These are phyloP conservation scores for Sebastes oblongus DNA, from an alignment of 2,797 vertebrate species.

Conservation along the genomic window DNA sequence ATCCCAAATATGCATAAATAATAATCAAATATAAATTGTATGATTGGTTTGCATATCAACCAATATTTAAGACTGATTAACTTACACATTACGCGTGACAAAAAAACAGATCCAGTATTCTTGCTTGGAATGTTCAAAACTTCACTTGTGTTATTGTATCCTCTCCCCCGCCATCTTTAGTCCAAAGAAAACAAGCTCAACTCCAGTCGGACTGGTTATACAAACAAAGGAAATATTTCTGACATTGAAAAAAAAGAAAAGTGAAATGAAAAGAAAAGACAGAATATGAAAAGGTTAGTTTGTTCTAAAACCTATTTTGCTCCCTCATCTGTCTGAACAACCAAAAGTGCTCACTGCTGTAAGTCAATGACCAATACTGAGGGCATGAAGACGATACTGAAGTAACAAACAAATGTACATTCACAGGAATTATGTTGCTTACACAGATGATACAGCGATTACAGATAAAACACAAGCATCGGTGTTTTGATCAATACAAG, in stretches of 20 bases:
- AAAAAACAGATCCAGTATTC: conserved; percentile 67
- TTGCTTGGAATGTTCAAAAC: conserved; percentile 76
- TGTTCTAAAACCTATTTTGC: conserved; percentile 32
- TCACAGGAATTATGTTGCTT: conserved; percentile 49
- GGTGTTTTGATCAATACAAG: background rate
- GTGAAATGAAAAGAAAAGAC: conserved; percentile 11
- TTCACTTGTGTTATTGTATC: conserved; percentile 43
- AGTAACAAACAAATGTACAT: conserved; percentile 31
- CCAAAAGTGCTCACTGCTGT: background rate
- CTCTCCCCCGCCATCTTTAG: conserved; percentile 14
- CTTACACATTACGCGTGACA: conserved; percentile 33
- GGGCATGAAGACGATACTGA: conserved; percentile 24
- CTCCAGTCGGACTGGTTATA: conserved; percentile 60
- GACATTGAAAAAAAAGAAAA: background rate
- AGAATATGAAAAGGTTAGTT: background rate
- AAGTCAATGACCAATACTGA: conserved; percentile 57
- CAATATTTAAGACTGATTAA: conserved; percentile 45
- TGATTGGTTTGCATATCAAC: conserved; percentile 54
- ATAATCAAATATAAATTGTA: conserved; percentile 50
- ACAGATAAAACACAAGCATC: conserved; percentile 15
- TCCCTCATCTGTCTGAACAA: conserved; percentile 29
- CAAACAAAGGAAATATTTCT: conserved; percentile 59
- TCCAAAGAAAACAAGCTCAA: conserved; percentile 66
- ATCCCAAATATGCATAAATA: conserved; percentile 72
- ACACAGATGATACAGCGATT: conserved; percentile 21